A percentile compares a stretch with the other conserved stretches of the same genome.
Conservation (phyloP, 2,113 vertebrate genomes). For the Struthidea cinerea region DNA sequence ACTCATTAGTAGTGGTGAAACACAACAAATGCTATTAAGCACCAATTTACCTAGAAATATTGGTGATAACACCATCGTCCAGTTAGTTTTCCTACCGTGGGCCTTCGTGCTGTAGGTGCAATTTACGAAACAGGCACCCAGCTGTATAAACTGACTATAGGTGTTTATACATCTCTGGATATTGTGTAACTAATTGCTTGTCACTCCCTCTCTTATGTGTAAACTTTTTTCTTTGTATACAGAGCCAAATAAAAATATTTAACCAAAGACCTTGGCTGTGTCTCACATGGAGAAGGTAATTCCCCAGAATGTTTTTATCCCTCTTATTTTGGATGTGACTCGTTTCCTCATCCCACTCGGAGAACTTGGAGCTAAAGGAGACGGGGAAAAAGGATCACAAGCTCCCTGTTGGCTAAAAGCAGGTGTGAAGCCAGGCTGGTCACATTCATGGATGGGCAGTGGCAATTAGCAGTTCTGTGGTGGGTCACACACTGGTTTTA, state of each 20-base stretch:
- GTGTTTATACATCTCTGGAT: neutral
- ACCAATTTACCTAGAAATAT: neutral
- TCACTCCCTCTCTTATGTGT: neutral
- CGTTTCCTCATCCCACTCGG: conserved; percentile 8
- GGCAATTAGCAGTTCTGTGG: neutral
- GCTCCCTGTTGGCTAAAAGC: neutral
- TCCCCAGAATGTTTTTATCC: neutral
- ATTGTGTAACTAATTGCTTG: neutral
- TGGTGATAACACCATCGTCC: neutral
- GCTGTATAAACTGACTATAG: neutral
- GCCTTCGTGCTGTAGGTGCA: neutral
- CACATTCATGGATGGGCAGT: rapidly evolving
- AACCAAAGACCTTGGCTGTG: neutral
- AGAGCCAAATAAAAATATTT: neutral
- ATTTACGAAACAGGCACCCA: rapidly evolving
- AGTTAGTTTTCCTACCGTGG: neutral
- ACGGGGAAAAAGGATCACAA: neutral
- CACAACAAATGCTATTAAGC: neutral
- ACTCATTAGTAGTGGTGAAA: neutral
- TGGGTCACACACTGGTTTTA: neutral
- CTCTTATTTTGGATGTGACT: neutral
- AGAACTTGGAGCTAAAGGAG: neutral
- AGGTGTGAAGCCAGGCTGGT: neutral
- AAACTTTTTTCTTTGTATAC: neutral
- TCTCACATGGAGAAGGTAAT: neutral